Evolutionary conservation across 92 coral and sea anemone species (phyloP).

Genomic region (Palythoa caribaeorum): DNA sequence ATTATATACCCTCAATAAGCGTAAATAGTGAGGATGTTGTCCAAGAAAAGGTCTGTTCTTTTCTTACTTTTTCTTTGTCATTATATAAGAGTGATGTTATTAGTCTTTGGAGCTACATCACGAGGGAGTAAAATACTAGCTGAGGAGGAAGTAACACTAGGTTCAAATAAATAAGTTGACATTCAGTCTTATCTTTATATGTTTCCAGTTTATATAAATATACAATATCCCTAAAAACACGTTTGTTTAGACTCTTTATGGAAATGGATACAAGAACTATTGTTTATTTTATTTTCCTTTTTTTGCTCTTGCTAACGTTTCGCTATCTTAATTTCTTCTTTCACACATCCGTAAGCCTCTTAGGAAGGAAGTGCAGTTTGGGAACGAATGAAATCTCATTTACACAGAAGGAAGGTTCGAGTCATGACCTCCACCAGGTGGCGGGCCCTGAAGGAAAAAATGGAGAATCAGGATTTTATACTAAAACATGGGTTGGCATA

Average conservation of each 20-base stretch:
- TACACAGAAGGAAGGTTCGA: slow-evolving; percentile 90
- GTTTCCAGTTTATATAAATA: not conserved
- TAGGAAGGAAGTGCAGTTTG: not conserved
- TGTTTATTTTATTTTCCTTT: not conserved
- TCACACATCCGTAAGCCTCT: not conserved
- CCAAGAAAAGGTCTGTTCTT: too few relatives aligned
- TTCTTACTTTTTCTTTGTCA: too few relatives aligned
- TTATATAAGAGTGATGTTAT: too few relatives aligned
- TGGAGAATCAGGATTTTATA: not conserved
- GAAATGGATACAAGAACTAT: not conserved
- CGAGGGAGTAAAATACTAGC: not conserved
- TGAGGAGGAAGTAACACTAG: not conserved
- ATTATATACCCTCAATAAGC: too few relatives aligned
- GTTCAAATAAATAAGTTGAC: not conserved
- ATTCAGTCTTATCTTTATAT: not conserved
- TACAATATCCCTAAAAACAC: not conserved
- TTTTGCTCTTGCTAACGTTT: not conserved
- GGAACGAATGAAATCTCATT: not conserved
- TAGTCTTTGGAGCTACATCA: not conserved
- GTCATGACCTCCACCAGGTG: slow-evolving; percentile 79
- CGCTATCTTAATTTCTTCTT: not conserved
- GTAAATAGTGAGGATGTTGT: too few relatives aligned
- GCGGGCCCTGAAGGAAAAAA: slow-evolving; percentile 65
- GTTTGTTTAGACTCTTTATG: not conserved
- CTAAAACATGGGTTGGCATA: too few relatives aligned